Evolutionary conservation across 2,797 vertebrate species (phyloP), one percentile per base, ranked within the genome.

Genomic region (Aythya fuligula): DNA sequence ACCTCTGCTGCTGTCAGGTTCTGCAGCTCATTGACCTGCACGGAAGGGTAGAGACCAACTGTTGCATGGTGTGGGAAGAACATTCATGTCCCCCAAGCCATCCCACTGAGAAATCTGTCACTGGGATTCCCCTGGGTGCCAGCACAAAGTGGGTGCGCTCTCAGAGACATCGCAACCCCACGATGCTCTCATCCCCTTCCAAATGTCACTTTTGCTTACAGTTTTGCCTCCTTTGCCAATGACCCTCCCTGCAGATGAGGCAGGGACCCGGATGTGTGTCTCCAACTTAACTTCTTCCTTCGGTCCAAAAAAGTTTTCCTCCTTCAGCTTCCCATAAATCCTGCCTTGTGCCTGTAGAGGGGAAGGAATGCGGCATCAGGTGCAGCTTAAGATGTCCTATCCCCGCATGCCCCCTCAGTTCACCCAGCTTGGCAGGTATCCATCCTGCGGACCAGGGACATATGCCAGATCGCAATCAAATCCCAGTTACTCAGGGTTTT

Each of bases 271-370:
- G 97, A 99, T 99, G 93, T 99, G 99, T 0, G 99, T 99, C 97
- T 99, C 99, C 95, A 99, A 98, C 96, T 99, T 99, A 86, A 99
- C 99, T 74, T 99, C 99, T 91, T 99, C 99, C 97, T 99, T 99
- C 0, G 99, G 99, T 3, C 99, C 99, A 21, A 99, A 99, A 97
- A 99, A 99, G 92, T 99, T 99, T 95, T 99, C 99, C 91, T 99
- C 99, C 97, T 99, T 99, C 93, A 99, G 98, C 93, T 99, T 99
- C 73, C 99, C 99, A 0, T 99, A 99, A 96, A 99, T 99, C 96
- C 99, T 97, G 78, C 99, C 99, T 95, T 99, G 99, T 28, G 99
- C 99, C 99, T 99, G 90, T 0, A 0, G 13, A 61, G 18, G 8
- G 54, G 53, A 45, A 16, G 14, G 27, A 85, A 22, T 21, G 11